Base-by-base conservation (phyloP, 2,113 vertebrate species). In the Pangasianodon gigas region DNA sequence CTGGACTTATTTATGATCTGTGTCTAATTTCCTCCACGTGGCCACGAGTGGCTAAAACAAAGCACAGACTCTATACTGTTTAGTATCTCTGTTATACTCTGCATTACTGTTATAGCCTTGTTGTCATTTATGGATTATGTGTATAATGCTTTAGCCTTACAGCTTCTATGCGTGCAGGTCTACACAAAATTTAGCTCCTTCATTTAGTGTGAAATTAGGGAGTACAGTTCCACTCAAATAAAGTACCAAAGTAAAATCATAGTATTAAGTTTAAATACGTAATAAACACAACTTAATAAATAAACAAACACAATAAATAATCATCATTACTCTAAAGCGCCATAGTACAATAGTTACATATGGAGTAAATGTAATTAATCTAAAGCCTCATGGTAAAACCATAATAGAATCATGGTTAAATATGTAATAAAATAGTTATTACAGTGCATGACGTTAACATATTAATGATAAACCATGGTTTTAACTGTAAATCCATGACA, bases 11-110 rank as follows among this genome's bases (percentile, higher is more conserved):
- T 54, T 82, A 32, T 82, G 79, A 54, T 52, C 46, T 81, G 79
- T n/a, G 79, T 81, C 51, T 82, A 54, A 54, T 54, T 82, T 82
- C 79, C 79, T 82, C 79, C 79, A 82, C 79, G 79, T 82, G 79
- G 79, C 51, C 29, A 80, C 77, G 11, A n/a, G 77, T 8, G 77
- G 26, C 13, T 54, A 82, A 82, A 54, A 82, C 51, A 82, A 82
- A 82, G 48, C 79, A 18, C 51, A n/a, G 51, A 54, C 79, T 54
- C 13, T 18, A 32, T 24, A 54, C 29, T 82, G 52, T 9, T 81
- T 81, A 81, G 10, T 26, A 26, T 14, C 44, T 51, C 41, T 5
- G 24, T 44, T 24, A 44, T 54, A 54, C 3, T 13, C 14, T 41
- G 41, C 69, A 41, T 37, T 19, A 79, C 21, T 48, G 24, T 48